phyloP scores from a whole-genome alignment of 2,113 vertebrate species.

The Mustelus asterias region DNA sequence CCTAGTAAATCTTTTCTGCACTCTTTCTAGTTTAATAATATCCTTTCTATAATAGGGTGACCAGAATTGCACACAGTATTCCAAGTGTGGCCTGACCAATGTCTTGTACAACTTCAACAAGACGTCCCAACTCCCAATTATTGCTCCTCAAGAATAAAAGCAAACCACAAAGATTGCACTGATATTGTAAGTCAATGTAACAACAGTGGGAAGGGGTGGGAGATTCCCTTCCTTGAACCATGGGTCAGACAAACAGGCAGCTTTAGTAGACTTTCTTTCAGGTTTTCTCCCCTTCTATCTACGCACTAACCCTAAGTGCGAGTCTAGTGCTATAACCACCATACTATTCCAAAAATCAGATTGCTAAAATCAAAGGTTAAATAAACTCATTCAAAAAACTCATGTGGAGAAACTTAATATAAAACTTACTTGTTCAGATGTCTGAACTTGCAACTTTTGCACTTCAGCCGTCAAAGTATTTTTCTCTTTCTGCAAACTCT shows the following conservation, averaged over 20 bases:
- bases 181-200: not conserved
- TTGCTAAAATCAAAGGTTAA: not conserved
- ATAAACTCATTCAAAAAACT: not conserved
- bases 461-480: constrained; percentile 76
- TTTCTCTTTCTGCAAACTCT: constrained; percentile 76
- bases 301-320: not conserved
- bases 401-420: not conserved
- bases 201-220: not conserved
- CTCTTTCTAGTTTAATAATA: no score
- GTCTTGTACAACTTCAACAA: no score
- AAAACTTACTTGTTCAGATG: constrained; percentile 77
- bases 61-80: no score
- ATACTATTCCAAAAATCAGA: not conserved
- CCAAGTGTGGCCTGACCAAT: no score
- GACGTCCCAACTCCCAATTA: no score
- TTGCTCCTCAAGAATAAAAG: not conserved
- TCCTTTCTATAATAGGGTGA: no score
- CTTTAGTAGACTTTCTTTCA: not conserved
- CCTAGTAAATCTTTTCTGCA: no score
- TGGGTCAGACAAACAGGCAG: not conserved
- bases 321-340: not conserved
- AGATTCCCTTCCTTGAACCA: not conserved
- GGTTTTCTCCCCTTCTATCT: not conserved
- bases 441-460: constrained; percentile 77
- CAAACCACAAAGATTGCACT: not conserved